Base-by-base conservation (phyloP, 2,113 vertebrate genomes). In the Colius striatus region DNA sequence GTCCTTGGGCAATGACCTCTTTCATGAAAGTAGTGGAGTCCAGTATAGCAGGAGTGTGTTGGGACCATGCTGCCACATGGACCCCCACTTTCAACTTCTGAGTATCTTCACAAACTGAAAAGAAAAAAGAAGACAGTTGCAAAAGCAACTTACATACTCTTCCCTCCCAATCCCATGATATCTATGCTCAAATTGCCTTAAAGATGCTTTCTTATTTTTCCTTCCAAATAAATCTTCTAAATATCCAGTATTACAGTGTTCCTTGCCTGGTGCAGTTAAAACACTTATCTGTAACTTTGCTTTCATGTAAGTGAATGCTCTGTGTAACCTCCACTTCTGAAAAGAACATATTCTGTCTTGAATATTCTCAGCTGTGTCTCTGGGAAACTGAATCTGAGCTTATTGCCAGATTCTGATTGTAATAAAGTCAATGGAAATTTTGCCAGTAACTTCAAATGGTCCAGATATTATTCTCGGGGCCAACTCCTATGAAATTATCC, bases 321-420 rank as follows among this genome's bases (percentile, higher is more conserved):
- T 3, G 51, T 58, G 50, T 34, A 96, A 86, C 58, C 68, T 53
- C 68, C 18, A 16, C 63, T 92, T 95, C 65, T 95, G 94, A 88
- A 95, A 96, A 93, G 19, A 95, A 84, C 10, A 15, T 75, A 54
- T 53, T 93, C 76, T 54, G 53, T 48, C 82, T 87, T 96, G 92
- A 97, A 93, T 84, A 92, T 83, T 93, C 93, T 95, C 94, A 96
- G 92, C 94, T 96, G 92, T 65, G 88, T 86, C 92, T 94, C 90
- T 93, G 95, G 93, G 83, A 96, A 94, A 72, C 87, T 36, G 82
- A 83, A 13, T 84, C 57, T 5, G 57, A 94, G 48, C 61, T 71
- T 88, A 68, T 43, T 97, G 94, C 94, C 96, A 96, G 90, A 90
- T 87, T 53, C 92, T 96, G 95, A 97, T 92, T 96, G 92, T 95